Conservation (phyloP, 2,797 vertebrate genomes). For the Chaetophractus vellerosus region DNA sequence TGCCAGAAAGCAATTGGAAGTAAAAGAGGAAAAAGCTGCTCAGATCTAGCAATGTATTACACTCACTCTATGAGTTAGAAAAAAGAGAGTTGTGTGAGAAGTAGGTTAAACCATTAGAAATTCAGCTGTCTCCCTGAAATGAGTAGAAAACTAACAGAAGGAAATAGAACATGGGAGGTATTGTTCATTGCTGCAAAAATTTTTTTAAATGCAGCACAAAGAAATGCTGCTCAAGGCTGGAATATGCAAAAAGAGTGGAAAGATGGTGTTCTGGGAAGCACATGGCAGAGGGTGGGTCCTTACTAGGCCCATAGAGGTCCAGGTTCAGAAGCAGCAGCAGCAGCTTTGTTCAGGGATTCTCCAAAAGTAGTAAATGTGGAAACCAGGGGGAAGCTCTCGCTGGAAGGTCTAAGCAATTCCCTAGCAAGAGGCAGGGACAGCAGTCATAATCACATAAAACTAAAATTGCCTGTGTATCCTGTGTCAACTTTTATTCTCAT, state of each 20-base stretch:
- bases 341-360: neutral
- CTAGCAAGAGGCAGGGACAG: neutral
- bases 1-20: conserved; percentile 44
- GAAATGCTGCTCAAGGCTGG: neutral
- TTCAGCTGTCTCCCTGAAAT: neutral
- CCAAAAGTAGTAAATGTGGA: neutral
- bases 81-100: neutral
- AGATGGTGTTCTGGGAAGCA: neutral
- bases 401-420: neutral
- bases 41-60: neutral
- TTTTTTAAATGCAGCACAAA: neutral
- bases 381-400: neutral
- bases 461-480: neutral
- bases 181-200: neutral
- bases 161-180: neutral
- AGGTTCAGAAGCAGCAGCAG: neutral
- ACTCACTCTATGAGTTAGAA: neutral
- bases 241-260: neutral
- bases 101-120: neutral
- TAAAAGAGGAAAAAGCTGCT: neutral
- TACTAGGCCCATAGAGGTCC: neutral
- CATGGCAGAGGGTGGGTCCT: neutral
- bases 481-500: neutral
- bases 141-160: neutral
- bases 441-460: neutral